These are phyloP conservation scores for Carcina quercana DNA, from an alignment of 2,888 invertebrate species.

Conservation along the genomic window DNA sequence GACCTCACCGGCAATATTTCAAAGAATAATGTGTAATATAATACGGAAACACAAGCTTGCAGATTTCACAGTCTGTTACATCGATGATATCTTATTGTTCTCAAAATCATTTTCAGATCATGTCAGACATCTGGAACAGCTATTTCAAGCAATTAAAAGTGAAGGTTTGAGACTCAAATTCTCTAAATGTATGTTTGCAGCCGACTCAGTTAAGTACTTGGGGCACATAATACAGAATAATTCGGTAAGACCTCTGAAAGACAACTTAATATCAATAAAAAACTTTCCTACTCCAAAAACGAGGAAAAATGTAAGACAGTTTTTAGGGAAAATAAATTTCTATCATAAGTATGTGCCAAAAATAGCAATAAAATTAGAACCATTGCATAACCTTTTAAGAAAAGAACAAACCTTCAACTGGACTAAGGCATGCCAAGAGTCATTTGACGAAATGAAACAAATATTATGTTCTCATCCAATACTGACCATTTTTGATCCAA, in stretches of 20 bases:
- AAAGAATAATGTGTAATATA: conserved; percentile 15
- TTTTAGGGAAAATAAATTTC: conserved; percentile 22
- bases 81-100: conserved; percentile 6
- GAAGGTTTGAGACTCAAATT: conserved; percentile 23
- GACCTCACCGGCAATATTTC: conserved; percentile 25
- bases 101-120: conserved; percentile 2
- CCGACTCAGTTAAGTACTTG: conserved; percentile 19
- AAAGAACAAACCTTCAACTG: conserved; percentile 19
- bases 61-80: conserved; percentile 3
- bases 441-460: conserved; percentile 16
- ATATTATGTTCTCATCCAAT: conserved; percentile 16
- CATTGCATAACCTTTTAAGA: conserved; percentile 20
- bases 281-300: conserved; percentile 15
- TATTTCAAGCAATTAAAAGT: conserved; percentile 16
- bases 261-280: conserved; percentile 16
- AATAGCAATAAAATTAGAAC: conserved; percentile 18
- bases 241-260: conserved; percentile 19
- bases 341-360: conserved; percentile 19
- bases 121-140: conserved; percentile 4
- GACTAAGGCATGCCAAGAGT: conserved; percentile 15
- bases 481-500: conserved; percentile 17
- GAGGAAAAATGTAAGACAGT: conserved; percentile 13
- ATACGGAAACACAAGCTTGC: conserved; percentile 12
- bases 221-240: conserved; percentile 22
- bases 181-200: conserved; percentile 20